These are phyloP conservation scores for Umimayanthus chanpuru DNA, from an alignment of 92 coral and sea anemone genomes.

Conservation along the genomic window DNA sequence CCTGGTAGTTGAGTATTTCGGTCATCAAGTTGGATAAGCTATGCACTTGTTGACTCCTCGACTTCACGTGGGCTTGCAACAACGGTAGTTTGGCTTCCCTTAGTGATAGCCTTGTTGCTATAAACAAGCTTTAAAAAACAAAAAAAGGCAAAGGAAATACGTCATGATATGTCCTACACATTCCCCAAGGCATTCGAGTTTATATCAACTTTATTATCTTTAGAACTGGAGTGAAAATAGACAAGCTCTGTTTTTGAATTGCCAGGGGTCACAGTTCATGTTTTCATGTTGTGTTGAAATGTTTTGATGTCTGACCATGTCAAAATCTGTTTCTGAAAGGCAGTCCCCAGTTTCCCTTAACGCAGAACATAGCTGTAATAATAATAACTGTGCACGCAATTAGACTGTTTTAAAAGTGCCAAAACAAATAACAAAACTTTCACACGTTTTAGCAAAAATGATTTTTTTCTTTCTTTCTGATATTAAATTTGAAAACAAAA, in stretches of 20 bases:
- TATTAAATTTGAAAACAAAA: slow-evolving; percentile 2
- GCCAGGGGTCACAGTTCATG: not conserved
- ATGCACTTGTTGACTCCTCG: not conserved
- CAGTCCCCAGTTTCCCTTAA: no score
- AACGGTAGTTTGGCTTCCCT: not conserved
- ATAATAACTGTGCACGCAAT: not conserved
- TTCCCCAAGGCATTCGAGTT: not conserved
- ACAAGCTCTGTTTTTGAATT: not conserved
- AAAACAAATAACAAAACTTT: not conserved
- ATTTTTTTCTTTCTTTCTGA: not conserved
- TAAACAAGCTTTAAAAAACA: not conserved
- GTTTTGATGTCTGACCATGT: not conserved
- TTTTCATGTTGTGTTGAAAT: not conserved
- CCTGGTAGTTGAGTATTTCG: not conserved
- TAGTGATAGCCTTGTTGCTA: slow-evolving; percentile 8
- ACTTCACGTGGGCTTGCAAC: not conserved
- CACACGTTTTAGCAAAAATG: not conserved
- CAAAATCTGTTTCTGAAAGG: not conserved
- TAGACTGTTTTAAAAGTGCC: not conserved
- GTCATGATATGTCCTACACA: not conserved
- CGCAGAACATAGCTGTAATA: no score
- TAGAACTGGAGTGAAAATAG: not conserved
- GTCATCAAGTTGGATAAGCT: not conserved
- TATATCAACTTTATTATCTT: not conserved
- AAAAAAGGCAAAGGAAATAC: slow-evolving; percentile 21